Conservation (phyloP, 2,797 vertebrate genomes). For the Rousettus madagascariensis region DNA sequence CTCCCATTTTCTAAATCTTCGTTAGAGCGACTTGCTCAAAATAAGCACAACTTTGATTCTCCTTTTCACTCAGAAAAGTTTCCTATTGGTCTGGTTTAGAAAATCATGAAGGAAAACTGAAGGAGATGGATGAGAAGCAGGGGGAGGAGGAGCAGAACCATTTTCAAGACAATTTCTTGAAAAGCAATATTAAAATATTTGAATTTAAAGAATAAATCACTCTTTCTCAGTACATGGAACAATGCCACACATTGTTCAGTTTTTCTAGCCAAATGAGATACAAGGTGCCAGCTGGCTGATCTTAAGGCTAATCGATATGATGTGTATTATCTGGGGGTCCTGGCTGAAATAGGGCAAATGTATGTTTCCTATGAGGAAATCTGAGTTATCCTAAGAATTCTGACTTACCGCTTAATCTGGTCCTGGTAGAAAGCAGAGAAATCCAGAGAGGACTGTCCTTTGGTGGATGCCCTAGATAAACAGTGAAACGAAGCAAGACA, state of each 20-base stretch:
- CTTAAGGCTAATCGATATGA: not conserved
- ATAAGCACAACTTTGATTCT: not conserved
- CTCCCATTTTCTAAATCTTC: not conserved
- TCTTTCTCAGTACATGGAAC: slow-evolving; percentile 42
- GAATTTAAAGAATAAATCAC: slow-evolving; percentile 59
- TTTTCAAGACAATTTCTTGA: slow-evolving; percentile 28
- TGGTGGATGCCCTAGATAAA: not conserved
- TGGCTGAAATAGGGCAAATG: not conserved
- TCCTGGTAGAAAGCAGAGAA: not conserved
- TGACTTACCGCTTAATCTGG: not conserved
- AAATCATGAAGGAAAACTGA: too few species aligned
- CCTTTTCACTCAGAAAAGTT: not conserved
- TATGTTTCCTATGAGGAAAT: slow-evolving; percentile 4
- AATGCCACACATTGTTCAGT: slow-evolving; percentile 25
- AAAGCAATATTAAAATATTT: slow-evolving; percentile 48
- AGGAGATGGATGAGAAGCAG: too few species aligned
- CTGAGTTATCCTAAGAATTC: not conserved
- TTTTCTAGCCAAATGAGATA: slow-evolving; percentile 41
- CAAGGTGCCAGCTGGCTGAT: slow-evolving; percentile 51
- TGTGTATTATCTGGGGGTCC: not conserved
- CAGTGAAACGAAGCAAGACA: not conserved
- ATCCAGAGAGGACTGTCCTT: not conserved
- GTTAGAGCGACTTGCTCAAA: not conserved
- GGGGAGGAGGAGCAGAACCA: too few species aligned
- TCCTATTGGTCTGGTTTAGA: not conserved